A percentile compares a stretch with the other conserved stretches of the same genome.
These are phyloP conservation scores for Akabosia matsudoensis DNA, from an alignment of 1,140 invertebrate species.

Conservation along the genomic window DNA sequence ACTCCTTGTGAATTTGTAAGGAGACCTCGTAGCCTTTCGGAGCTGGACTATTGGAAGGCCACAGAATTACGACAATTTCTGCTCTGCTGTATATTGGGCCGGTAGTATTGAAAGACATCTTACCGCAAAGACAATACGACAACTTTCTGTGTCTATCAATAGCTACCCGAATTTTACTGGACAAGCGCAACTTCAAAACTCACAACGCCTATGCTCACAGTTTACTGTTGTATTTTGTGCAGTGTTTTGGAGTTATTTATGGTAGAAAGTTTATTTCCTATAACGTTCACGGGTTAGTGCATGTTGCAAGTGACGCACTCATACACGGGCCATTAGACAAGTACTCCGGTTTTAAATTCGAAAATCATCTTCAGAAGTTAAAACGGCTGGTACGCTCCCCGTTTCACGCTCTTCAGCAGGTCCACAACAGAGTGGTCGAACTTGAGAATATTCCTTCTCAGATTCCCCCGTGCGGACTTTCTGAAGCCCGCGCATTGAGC, in stretches of 20 bases:
- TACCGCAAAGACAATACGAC: not conserved
- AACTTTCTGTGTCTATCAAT: not conserved
- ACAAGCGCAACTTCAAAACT: not conserved
- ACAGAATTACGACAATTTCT: not conserved
- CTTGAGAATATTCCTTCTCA: not conserved
- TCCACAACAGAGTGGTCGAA: constrained; percentile 51
- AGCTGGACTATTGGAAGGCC: not conserved
- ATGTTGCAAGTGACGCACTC: constrained; percentile 47
- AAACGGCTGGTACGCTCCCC: constrained; percentile 15
- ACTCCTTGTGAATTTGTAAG: not conserved
- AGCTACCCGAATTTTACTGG: not conserved
- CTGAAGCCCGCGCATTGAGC: no score
- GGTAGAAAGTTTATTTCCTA: not conserved
- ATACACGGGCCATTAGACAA: constrained; percentile 48
- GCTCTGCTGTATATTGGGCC: not conserved
- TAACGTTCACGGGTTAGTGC: constrained; percentile 16
- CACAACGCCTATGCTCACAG: not conserved
- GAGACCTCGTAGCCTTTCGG: not conserved
- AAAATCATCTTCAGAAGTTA: constrained; percentile 9
- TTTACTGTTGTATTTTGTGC: not conserved
- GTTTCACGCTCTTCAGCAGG: constrained; percentile 27
- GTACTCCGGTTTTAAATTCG: constrained; percentile 47
- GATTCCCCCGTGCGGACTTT: no score
- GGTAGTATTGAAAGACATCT: not conserved
- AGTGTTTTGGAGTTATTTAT: not conserved